Conservation (phyloP, 2,113 vertebrate genomes). For the Pholis gunnellus region DNA sequence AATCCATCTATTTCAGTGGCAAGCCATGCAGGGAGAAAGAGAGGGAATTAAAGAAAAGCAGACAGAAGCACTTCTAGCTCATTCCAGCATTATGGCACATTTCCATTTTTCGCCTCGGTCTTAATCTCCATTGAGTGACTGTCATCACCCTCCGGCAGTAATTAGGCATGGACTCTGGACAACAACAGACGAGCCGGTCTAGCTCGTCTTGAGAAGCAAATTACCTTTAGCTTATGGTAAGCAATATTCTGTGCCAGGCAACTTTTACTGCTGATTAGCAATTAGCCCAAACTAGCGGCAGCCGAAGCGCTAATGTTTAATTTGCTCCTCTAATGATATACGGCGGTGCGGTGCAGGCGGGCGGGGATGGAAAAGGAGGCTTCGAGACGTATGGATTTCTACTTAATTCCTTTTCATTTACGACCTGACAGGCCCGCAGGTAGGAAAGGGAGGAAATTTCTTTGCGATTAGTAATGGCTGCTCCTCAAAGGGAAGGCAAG, state of each 20-base stretch:
- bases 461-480: conserved; percentile 83
- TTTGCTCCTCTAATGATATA: conserved; percentile 86
- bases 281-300: conserved; percentile 85
- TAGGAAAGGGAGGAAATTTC: conserved; percentile 79
- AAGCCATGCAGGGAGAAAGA: conserved; percentile 59
- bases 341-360: conserved; percentile 62
- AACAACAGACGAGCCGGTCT: conserved; percentile 83
- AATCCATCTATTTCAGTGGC: conserved; percentile 69
- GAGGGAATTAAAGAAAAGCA: conserved; percentile 74
- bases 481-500: conserved; percentile 78
- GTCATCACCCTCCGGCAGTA: conserved; percentile 84
- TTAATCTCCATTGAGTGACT: conserved; percentile 86
- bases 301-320: conserved; percentile 86
- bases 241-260: conserved; percentile 86
- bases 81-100: conserved; percentile 83
- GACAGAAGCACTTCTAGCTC: conserved; percentile 80
- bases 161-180: conserved; percentile 85
- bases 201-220: conserved; percentile 84
- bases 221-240: conserved; percentile 87
- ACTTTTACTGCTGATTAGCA: conserved; percentile 89
- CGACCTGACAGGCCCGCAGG: conserved; percentile 81
- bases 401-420: conserved; percentile 84
- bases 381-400: conserved; percentile 83
- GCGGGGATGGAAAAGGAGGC: conserved; percentile 48
- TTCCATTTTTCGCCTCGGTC: conserved; percentile 80